Percentiles rank a stretch among this genome's conserved stretches.
These are phyloP conservation scores for Papilio gigon DNA, from an alignment of 2,888 invertebrate species.

Conservation along the genomic window DNA sequence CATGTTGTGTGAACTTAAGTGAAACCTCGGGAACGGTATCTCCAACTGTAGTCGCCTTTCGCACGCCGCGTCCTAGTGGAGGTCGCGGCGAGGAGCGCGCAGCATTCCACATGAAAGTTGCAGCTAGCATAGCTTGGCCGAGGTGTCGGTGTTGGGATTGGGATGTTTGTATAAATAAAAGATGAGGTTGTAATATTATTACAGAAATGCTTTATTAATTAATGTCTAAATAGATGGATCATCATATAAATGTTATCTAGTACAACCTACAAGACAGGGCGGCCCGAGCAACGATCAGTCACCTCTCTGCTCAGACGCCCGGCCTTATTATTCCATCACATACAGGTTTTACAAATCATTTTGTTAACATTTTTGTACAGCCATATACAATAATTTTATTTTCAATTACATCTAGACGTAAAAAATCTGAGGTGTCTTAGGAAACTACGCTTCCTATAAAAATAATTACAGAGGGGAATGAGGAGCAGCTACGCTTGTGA, in stretches of 20 bases:
- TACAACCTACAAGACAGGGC: conserved; percentile 78
- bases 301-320: conserved; percentile 67
- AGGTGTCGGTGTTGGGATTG: neutral
- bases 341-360: conserved; percentile 81
- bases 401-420: conserved; percentile 83
- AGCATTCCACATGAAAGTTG: neutral
- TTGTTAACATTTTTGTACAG: conserved; percentile 82
- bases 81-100: neutral
- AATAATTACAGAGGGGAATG: conserved; percentile 81
- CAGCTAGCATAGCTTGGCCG: neutral
- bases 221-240: conserved; percentile 86
- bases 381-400: conserved; percentile 83
- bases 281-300: conserved; percentile 66
- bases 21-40: no score
- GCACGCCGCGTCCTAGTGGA: no score
- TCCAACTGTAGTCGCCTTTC: no score
- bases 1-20: no score
- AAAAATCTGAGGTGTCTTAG: conserved; percentile 81
- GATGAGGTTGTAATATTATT: conserved; percentile 82
- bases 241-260: conserved; percentile 82
- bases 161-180: conserved; percentile 62
- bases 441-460: conserved; percentile 82
- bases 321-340: conserved; percentile 77
- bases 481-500: conserved; percentile 80
- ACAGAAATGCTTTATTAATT: conserved; percentile 86